A percentile compares a stretch with the other conserved stretches of the same genome.
These are phyloP conservation scores for Pseudorasbora parva DNA, from an alignment of 2,113 vertebrate species.

Conservation along the genomic window DNA sequence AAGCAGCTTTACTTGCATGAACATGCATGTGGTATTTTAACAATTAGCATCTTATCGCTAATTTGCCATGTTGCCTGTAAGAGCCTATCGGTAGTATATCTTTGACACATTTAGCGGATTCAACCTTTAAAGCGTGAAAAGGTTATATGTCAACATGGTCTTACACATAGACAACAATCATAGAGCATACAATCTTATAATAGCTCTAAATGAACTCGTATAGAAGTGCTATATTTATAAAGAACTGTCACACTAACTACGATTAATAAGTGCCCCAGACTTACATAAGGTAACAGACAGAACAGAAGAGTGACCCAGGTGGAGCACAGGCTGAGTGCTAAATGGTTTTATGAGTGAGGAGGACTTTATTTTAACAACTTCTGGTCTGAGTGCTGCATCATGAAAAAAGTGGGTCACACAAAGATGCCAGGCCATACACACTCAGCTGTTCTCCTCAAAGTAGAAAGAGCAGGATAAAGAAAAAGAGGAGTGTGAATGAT, in stretches of 20 bases:
- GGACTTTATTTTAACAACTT: constrained; percentile 55
- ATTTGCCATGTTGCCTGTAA: background rate
- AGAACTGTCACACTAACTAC: background rate
- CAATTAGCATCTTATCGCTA: background rate
- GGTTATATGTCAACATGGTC: background rate
- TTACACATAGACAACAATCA: background rate
- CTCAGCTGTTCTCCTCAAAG: constrained; percentile 31
- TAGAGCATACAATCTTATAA: background rate
- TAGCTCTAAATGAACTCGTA: background rate
- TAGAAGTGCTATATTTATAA: background rate
- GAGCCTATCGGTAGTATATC: background rate
- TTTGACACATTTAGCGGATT: background rate
- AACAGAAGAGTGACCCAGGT: background rate
- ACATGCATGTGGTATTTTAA: background rate
- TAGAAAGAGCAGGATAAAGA: background rate
- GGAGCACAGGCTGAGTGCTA: background rate
- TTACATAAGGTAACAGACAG: background rate
- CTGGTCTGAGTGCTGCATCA: constrained; percentile 26
- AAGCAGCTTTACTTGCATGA: background rate
- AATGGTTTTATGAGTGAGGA: background rate
- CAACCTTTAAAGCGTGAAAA: constrained; percentile 13
- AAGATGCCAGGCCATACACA: constrained; percentile 57
- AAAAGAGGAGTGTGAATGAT: constrained; percentile 49
- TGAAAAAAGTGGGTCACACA: constrained; percentile 64
- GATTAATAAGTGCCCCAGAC: background rate